phyloP scores from a whole-genome alignment of 2,797 vertebrate genomes.

The Spizella passerina region DNA sequence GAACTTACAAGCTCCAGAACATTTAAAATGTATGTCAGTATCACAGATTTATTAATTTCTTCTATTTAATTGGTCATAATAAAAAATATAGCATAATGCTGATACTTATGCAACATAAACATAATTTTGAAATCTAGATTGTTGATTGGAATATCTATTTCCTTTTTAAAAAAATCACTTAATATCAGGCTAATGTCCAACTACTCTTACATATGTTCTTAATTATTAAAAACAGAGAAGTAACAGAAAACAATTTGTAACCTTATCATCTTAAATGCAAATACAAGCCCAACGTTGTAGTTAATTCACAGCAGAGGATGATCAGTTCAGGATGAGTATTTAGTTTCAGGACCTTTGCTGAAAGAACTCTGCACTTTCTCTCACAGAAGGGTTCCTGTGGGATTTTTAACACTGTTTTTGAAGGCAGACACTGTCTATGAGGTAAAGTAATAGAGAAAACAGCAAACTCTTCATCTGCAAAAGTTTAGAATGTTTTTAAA shows the following conservation, averaged over 20 bases:
- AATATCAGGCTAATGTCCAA: background rate
- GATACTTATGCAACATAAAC: background rate
- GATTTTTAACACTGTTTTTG: background rate
- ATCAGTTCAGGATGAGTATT: background rate
- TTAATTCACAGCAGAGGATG: background rate
- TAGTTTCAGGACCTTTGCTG: background rate
- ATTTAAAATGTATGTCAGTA: background rate
- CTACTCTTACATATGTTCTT: background rate
- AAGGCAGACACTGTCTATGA: background rate
- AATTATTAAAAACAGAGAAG: background rate
- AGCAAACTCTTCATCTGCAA: background rate
- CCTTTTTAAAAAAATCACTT: background rate
- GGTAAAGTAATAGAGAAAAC: background rate
- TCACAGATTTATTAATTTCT: background rate
- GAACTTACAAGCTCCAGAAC: background rate
- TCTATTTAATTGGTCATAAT: background rate
- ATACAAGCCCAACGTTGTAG: background rate
- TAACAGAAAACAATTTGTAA: background rate
- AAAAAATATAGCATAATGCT: background rate
- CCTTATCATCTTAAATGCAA: background rate
- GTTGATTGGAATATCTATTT: background rate
- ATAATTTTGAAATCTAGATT: background rate
- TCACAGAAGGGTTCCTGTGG: background rate
- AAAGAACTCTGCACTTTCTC: background rate
- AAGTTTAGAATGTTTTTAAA: slow-evolving; percentile 22